Percentiles rank a stretch among this genome's conserved stretches.
Evolutionary conservation across 2,888 invertebrate genomes (phyloP).

Genomic region (Drosophila maculinotata): DNA sequence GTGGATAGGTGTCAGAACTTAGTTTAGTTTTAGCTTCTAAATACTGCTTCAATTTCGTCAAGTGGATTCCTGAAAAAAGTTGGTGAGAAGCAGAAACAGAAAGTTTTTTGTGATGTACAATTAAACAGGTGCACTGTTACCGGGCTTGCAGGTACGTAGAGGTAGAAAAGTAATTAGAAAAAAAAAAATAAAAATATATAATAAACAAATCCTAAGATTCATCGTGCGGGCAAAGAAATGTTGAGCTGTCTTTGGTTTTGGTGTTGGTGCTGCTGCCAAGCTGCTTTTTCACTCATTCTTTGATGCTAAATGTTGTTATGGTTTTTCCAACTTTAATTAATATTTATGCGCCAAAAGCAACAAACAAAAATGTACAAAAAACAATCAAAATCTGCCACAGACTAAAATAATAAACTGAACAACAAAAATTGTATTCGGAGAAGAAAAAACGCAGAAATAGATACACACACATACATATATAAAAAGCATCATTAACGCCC

Average conservation of each 20-base stretch:
- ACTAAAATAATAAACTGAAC: conserved; percentile 51
- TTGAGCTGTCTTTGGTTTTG: conserved; percentile 37
- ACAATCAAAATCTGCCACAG: conserved; percentile 39
- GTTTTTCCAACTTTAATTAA: conserved; percentile 73
- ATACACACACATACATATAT: conserved; percentile 40
- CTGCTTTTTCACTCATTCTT: conserved; percentile 23
- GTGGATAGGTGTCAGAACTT: conserved; percentile 47
- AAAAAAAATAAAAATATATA: conserved; percentile 23
- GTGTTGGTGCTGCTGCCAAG: conserved; percentile 28
- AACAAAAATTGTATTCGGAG: conserved; percentile 40
- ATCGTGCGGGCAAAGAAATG: conserved; percentile 22
- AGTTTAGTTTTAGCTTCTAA: conserved; percentile 83
- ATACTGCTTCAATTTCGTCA: conserved; percentile 85
- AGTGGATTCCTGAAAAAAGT: conserved; percentile 84
- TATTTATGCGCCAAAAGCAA: conserved; percentile 70
- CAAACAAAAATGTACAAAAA: conserved; percentile 45
- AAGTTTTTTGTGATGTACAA: conserved; percentile 61
- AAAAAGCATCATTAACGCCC: conserved; percentile 81
- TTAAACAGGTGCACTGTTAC: conserved; percentile 50
- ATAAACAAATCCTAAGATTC: conserved; percentile 5
- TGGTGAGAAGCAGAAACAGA: conserved; percentile 64
- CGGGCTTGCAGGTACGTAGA: conserved; percentile 21
- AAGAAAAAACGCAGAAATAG: conserved; percentile 36
- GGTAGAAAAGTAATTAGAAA: conserved; percentile 9
- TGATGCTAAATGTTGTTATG: conserved; percentile 36